phyloP scores from a whole-genome alignment of 1,140 invertebrate genomes.

The Pentalonia nigronervosa region DNA sequence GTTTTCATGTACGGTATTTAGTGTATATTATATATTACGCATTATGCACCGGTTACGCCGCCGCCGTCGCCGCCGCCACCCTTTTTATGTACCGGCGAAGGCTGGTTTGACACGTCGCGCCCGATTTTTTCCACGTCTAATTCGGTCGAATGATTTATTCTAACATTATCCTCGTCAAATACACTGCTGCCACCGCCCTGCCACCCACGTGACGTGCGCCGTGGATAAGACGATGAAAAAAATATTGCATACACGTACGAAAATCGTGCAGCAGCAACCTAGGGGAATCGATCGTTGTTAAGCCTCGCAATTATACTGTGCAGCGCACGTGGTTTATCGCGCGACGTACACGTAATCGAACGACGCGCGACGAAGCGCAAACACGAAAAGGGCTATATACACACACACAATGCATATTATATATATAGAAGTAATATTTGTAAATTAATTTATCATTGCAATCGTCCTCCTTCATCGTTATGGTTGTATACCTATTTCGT shows the following conservation, averaged over 20 bases:
- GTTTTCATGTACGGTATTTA: not conserved
- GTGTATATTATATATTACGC: not conserved
- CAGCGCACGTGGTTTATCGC: not conserved
- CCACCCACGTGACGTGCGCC: not conserved
- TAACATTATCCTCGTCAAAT: not conserved
- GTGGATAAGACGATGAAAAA: not conserved
- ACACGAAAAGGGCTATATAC: not conserved
- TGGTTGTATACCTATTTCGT: not conserved
- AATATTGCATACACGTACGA: not conserved
- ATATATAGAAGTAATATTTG: no score
- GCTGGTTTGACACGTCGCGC: not conserved
- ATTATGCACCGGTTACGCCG: not conserved
- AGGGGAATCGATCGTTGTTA: not conserved
- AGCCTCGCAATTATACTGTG: not conserved
- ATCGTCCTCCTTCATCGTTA: not conserved
- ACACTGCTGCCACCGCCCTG: not conserved
- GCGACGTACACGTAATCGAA: not conserved
- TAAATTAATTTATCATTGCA: not conserved
- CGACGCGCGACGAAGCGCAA: not conserved
- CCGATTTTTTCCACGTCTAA: not conserved
- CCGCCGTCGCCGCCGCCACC: no score
- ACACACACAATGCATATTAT: not conserved
- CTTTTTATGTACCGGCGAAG: not conserved
- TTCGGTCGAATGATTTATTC: not conserved
- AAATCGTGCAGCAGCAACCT: not conserved